phyloP scores from a whole-genome alignment of 2,797 vertebrate species.

The Menidia menidia region DNA sequence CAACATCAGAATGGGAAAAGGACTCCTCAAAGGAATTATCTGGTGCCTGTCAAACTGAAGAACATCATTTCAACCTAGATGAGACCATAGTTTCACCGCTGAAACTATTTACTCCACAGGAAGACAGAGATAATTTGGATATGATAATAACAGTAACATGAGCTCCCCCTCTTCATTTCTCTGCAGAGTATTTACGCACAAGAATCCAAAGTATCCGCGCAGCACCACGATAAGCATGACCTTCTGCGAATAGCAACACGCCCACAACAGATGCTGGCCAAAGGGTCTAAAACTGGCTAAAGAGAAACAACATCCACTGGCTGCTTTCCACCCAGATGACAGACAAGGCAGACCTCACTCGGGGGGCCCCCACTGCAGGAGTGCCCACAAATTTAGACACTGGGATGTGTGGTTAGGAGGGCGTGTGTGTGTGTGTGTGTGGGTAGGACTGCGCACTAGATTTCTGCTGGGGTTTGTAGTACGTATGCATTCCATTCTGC shows the following conservation, averaged over 20 bases:
- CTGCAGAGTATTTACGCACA: constrained; percentile 39
- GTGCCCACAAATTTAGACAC: constrained; percentile 36
- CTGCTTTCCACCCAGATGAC: constrained; percentile 42
- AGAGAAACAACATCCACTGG: constrained; percentile 52
- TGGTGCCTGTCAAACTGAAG: no score
- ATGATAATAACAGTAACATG: background rate
- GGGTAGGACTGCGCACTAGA: constrained; percentile 12
- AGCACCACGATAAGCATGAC: constrained; percentile 22
- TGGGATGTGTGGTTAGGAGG: constrained; percentile 42
- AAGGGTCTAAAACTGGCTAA: constrained; percentile 24
- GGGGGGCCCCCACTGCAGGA: constrained; percentile 15
- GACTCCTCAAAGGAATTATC: no score
- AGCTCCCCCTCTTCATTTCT: background rate
- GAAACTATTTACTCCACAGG: background rate
- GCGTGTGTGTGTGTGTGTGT: constrained; percentile 14
- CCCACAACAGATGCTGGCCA: constrained; percentile 29
- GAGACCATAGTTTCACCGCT: no score
- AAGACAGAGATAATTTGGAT: background rate
- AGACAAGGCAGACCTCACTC: constrained; percentile 22
- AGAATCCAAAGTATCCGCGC: constrained; percentile 44
- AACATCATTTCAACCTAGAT: no score
- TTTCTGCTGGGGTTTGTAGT: constrained; percentile 59
- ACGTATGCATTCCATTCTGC: constrained; percentile 74
- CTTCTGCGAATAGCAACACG: constrained; percentile 45
- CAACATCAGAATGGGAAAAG: no score